Evolutionary conservation across 2,888 invertebrate genomes (phyloP).

Genomic region (Amphimallon solstitiale): DNA sequence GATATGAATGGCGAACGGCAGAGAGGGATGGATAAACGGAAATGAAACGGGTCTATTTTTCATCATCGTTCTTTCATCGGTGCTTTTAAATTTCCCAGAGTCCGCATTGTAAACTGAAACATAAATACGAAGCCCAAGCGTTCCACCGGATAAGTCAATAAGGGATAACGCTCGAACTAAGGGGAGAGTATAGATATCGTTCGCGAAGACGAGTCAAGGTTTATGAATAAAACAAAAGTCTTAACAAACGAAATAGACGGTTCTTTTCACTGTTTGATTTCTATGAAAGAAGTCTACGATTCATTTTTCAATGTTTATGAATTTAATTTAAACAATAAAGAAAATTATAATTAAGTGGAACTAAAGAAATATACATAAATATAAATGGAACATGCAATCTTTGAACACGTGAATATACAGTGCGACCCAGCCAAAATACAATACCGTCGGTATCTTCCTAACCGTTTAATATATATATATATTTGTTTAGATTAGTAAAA

Average conservation of each 20-base stretch:
- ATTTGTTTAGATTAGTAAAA: too few species aligned
- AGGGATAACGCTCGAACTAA: constrained; percentile 56
- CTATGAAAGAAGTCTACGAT: constrained; percentile 50
- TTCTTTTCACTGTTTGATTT: constrained; percentile 54
- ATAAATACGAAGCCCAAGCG: constrained; percentile 59
- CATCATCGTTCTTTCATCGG: constrained; percentile 58
- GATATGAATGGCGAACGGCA: constrained; percentile 47
- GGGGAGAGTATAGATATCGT: constrained; percentile 56
- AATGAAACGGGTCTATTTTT: constrained; percentile 49
- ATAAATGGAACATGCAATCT: too few species aligned
- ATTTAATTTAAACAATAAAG: too few species aligned
- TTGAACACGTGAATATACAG: too few species aligned
- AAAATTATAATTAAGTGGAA: too few species aligned
- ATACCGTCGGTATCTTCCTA: too few species aligned
- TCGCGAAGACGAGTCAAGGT: constrained; percentile 55
- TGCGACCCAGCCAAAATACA: too few species aligned
- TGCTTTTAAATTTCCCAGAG: constrained; percentile 57
- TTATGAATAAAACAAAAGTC: constrained; percentile 66
- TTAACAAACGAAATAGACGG: constrained; percentile 56
- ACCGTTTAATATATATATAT: too few species aligned
- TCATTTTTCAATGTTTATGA: too few species aligned
- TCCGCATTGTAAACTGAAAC: constrained; percentile 58
- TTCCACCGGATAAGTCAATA: constrained; percentile 62
- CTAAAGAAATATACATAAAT: too few species aligned
- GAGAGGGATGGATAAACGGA: constrained; percentile 46